Evolutionary conservation across 64 coral and sea anemone genomes (phyloP), one percentile per base, ranked within the genome.

Genomic region (Dendrophyllia cribrosa): DNA sequence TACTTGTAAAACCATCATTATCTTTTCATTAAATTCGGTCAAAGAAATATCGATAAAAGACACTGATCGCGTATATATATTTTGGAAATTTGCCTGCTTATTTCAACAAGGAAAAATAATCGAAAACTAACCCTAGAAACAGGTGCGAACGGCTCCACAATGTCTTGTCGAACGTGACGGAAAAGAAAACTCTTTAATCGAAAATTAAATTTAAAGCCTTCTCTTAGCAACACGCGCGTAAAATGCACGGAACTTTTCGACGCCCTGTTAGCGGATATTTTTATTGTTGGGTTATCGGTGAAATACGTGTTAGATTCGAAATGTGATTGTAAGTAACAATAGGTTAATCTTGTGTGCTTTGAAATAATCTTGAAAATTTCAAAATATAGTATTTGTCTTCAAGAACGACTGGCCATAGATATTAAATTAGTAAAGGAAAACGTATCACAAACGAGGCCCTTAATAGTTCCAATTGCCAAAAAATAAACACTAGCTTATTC

Each of bases 311-410:
- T 10, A 53, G 74, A 77, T 56, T 82, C 21, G 16, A n/a, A 47
- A 46, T 11, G 16, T 63, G 19, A 5, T 66, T 68, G 34, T n/a
- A 13, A 11, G 19, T 49, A 75, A 69, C 7, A 21, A 15, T 15
- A 64, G 14, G 13, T 13, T 56, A 77, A 52, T 56, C 75, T 23
- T 56, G 75, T 56, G 75, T 17, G 48, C 46, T 77, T 75, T 77
- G 75, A 10, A 77, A 77, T 55, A 23, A 58, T 56, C 61, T 84
- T 84, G 44, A 21, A 84, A 67, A 84, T n/a, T 65, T 83, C 23
- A 58, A 23, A 21, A 61, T 64, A 8, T 45, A 43, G 25, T 45
- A 44, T 9, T 15, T 15, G 45, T 44, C 26, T 72, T 69, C 66
- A 46, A 46, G 26, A 43, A 72, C 45, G 34, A 75, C 17, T 13